Evolutionary conservation across 2,888 invertebrate species (phyloP), one percentile per base, ranked within the genome.

Genomic region (Palloptera scutellata): DNA sequence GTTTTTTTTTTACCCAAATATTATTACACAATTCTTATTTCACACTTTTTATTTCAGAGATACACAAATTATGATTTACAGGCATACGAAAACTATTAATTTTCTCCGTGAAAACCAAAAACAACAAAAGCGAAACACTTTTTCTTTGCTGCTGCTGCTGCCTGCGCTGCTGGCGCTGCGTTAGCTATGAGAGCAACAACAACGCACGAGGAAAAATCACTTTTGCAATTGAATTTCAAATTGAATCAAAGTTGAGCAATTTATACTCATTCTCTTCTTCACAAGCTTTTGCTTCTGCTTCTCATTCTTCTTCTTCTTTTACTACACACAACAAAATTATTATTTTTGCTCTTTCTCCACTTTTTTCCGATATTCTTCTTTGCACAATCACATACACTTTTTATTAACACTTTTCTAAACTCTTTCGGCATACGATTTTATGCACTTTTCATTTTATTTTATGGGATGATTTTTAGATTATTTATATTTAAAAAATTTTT

Each of bases 381-480:
- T 57, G 42, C 51, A 57, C 54, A 12, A 64, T 62, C 57, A 20
- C 62, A 64, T 58, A 59, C 63, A 59, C 58, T 68, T 19, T 30
- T 41, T 19, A 17, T 30, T 11, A 15, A 41, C 64, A 58, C 64
- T 51, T 48, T 66, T 42, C 43, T 19, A 41, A 40, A 17, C 64
- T 58, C 51, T 64, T 41, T 57, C 66, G 45, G 55, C 43, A 57
- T 41, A 53, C 20, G 12, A 48, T 48, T 48, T n/a, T 20, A 51
- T 61, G 58, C 42, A 66, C 51, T 51, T 65, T 41, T 20, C n/a
- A 43, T 42, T 61, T 60, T 61, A 52, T 58, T 55, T 53, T 19
- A n/a, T n/a, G 15, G 30, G 61, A 75, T 71, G 72, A 68, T 61
- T 45, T 41, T 13, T 20, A 61, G 64, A 48, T 61, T 53, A 70